phyloP scores from a whole-genome alignment of 2,113 vertebrate species.

The Tautogolabrus adspersus region DNA sequence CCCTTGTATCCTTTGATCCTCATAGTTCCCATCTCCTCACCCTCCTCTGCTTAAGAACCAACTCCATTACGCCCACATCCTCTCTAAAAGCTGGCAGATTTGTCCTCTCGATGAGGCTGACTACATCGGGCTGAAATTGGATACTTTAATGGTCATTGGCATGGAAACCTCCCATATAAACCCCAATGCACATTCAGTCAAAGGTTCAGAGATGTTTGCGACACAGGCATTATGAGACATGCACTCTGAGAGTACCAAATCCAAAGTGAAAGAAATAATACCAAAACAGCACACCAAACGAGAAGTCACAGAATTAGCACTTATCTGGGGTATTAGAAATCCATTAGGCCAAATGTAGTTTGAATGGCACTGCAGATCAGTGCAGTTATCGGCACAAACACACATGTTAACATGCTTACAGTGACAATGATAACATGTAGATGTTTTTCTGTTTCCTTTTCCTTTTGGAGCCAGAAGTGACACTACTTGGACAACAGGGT shows the following conservation, averaged over 20 bases:
- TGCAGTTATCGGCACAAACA: background rate
- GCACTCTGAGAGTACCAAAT: background rate
- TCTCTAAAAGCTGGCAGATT: slow-evolving; percentile 22
- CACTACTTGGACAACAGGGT: no score
- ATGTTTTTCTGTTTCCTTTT: no score
- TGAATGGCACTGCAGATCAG: background rate
- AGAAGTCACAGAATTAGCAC: background rate
- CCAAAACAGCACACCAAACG: background rate
- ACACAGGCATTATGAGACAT: background rate
- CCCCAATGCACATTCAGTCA: background rate
- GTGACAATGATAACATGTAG: no score
- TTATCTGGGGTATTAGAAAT: slow-evolving; percentile 5
- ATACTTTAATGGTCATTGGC: slow-evolving; percentile 29
- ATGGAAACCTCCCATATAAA: background rate
- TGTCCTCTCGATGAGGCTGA: slow-evolving; percentile 1
- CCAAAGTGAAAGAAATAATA: background rate
- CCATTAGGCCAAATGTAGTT: slow-evolving; percentile 3
- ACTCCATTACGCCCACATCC: slow-evolving; percentile 53
- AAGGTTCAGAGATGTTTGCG: background rate
- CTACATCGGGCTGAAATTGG: background rate
- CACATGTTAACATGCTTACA: no score
- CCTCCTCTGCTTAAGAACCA: background rate
- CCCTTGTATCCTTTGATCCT: background rate
- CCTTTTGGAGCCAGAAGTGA: no score
- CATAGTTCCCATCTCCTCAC: slow-evolving; percentile 1